Evolutionary conservation across 2,797 vertebrate species (phyloP).

Genomic region (Hydrolagus colliei): DNA sequence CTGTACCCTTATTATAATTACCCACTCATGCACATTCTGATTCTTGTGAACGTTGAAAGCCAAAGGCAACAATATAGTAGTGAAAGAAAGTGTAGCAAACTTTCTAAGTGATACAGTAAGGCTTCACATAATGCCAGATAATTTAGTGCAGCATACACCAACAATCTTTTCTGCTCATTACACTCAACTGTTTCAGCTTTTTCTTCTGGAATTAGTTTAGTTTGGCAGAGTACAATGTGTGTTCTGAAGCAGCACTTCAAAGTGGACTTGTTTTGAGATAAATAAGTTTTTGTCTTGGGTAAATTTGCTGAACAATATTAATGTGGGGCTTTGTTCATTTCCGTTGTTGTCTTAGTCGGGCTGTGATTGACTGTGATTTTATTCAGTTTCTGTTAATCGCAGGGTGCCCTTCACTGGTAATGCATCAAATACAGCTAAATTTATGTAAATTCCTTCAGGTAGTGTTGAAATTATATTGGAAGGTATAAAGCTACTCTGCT

Average conservation of each 20-base stretch:
- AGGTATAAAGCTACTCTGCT: neutral
- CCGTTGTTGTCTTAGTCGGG: too few species aligned
- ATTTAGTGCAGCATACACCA: neutral
- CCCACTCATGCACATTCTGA: neutral
- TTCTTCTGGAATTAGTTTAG: neutral
- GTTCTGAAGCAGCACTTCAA: neutral
- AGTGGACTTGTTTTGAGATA: neutral
- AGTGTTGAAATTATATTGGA: neutral
- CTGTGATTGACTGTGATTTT: too few species aligned
- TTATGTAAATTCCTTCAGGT: neutral
- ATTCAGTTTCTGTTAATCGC: too few species aligned
- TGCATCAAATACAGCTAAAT: neutral
- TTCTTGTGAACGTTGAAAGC: neutral
- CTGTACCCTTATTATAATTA: neutral
- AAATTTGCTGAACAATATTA: neutral
- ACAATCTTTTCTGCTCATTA: neutral
- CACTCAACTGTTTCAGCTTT: neutral
- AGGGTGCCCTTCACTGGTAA: neutral
- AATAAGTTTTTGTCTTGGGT: neutral
- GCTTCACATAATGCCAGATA: neutral
- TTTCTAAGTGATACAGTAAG: neutral
- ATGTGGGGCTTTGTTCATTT: too few species aligned
- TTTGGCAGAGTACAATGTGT: neutral
- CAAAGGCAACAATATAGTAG: neutral
- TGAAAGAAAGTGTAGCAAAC: neutral